Conservation (phyloP, 2,888 invertebrate species). For the Cantharis rustica region DNA sequence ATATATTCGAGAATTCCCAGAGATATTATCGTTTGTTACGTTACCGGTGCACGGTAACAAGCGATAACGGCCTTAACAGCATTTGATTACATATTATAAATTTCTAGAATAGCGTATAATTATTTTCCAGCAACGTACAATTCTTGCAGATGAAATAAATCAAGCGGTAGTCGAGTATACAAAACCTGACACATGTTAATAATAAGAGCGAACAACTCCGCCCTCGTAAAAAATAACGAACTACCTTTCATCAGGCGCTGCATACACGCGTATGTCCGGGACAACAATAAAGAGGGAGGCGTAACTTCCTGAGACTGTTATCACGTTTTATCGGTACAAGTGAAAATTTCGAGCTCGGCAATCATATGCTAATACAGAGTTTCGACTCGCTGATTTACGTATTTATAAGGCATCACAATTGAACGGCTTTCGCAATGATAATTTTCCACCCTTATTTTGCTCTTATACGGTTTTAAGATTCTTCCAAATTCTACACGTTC, state of each 20-base stretch:
- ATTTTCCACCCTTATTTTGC: slow-evolving; percentile 10
- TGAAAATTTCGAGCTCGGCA: slow-evolving; percentile 50
- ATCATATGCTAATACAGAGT: slow-evolving; percentile 50
- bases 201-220: slow-evolving; percentile 41
- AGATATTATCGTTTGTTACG: slow-evolving; percentile 30
- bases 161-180: slow-evolving; percentile 36
- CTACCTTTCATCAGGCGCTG: slow-evolving; percentile 50
- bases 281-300: slow-evolving; percentile 48
- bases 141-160: slow-evolving; percentile 44
- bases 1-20: slow-evolving; percentile 36
- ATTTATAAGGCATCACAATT: slow-evolving; percentile 43
- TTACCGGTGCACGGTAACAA: slow-evolving; percentile 19
- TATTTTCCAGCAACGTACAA: slow-evolving; percentile 40
- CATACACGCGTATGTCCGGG: slow-evolving; percentile 48
- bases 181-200: slow-evolving; percentile 46
- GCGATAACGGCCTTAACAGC: slow-evolving; percentile 29
- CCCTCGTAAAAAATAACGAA: slow-evolving; percentile 50
- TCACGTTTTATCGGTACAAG: slow-evolving; percentile 49
- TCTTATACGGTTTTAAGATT: not conserved
- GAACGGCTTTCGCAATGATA: slow-evolving; percentile 8
- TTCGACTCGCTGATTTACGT: slow-evolving; percentile 44
- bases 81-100: slow-evolving; percentile 42
- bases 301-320: slow-evolving; percentile 48
- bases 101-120: slow-evolving; percentile 47
- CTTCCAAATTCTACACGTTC: slow-evolving; percentile 31